Percentiles rank a stretch among this genome's conserved stretches.
Conservation (phyloP, 1,140 invertebrate genomes). For the Neomicropteryx cornuta region DNA sequence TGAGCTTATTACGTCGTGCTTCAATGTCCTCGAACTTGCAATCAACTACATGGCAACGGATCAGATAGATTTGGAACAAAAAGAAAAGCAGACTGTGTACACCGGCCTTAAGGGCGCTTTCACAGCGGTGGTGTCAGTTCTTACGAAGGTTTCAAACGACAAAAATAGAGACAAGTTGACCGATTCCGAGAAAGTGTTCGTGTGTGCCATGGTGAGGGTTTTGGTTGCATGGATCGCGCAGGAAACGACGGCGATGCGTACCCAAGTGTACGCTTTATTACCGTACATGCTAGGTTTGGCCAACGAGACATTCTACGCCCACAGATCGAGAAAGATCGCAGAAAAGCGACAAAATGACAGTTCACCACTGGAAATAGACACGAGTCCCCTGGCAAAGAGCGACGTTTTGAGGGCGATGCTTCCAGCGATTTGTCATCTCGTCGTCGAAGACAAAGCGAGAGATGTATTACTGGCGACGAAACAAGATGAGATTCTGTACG, state of each 20-base stretch:
- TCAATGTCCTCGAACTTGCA: conserved; percentile 70
- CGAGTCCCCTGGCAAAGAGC: conserved; percentile 45
- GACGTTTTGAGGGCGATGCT: conserved; percentile 74
- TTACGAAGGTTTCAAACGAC: conserved; percentile 62
- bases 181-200: conserved; percentile 59
- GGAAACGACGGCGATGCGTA: conserved; percentile 80
- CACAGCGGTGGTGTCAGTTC: conserved; percentile 63
- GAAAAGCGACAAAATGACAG: conserved; percentile 48
- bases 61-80: conserved; percentile 72
- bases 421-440: conserved; percentile 80
- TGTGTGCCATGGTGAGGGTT: conserved; percentile 73
- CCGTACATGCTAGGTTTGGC: conserved; percentile 68
- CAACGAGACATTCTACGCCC: conserved; percentile 72
- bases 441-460: conserved; percentile 78
- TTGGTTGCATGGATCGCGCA: conserved; percentile 81
- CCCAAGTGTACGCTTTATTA: conserved; percentile 66
- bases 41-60: conserved; percentile 73
- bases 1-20: conserved; percentile 72
- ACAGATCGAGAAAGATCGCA: conserved; percentile 46
- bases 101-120: conserved; percentile 85
- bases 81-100: conserved; percentile 82
- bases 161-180: conserved; percentile 52
- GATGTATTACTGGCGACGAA: conserved; percentile 68
- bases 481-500: conserved; percentile 68
- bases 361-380: conserved; percentile 38